These are phyloP conservation scores for Prunella fulvescens DNA, from an alignment of 2,113 vertebrate species.

Conservation along the genomic window DNA sequence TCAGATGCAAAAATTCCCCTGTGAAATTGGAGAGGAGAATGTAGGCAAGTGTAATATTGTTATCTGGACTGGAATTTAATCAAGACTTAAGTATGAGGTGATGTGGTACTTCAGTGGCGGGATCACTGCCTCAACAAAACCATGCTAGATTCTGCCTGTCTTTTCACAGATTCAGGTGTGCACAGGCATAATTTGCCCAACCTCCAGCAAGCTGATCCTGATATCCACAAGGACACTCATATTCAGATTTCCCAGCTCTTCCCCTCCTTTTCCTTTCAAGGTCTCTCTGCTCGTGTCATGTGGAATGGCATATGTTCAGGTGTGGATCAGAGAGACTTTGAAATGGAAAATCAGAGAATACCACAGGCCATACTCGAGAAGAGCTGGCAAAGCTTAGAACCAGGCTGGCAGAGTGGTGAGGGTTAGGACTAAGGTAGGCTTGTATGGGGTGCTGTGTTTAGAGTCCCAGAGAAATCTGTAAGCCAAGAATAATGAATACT, in stretches of 20 bases:
- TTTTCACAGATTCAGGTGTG: slow-evolving; percentile 41
- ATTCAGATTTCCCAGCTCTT: not conserved
- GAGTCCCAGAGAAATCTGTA: not conserved
- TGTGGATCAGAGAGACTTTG: slow-evolving; percentile 46
- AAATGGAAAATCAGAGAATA: slow-evolving; percentile 59
- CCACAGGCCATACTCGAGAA: slow-evolving; percentile 1
- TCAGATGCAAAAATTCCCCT: slow-evolving; percentile 7
- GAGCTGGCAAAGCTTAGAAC: slow-evolving; percentile 21
- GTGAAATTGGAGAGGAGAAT: not conserved
- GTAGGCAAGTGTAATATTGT: not conserved
- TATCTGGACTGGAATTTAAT: slow-evolving; percentile 46
- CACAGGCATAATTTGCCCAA: not conserved
- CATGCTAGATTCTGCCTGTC: slow-evolving; percentile 22
- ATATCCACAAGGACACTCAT: not conserved
- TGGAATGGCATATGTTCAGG: slow-evolving; percentile 45
- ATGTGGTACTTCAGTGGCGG: not conserved
- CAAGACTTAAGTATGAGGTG: slow-evolving; percentile 12
- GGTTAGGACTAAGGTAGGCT: not conserved
- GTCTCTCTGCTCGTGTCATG: slow-evolving; percentile 17
- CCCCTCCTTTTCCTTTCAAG: not conserved
- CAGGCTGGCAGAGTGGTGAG: not conserved
- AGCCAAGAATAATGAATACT: slow-evolving; percentile 48
- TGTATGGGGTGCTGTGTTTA: not conserved
- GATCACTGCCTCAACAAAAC: slow-evolving; percentile 5
- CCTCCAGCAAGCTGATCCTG: not conserved